These are phyloP conservation scores for Drosophila nebulosa DNA, from an alignment of 1,140 invertebrate genomes.

Conservation along the genomic window DNA sequence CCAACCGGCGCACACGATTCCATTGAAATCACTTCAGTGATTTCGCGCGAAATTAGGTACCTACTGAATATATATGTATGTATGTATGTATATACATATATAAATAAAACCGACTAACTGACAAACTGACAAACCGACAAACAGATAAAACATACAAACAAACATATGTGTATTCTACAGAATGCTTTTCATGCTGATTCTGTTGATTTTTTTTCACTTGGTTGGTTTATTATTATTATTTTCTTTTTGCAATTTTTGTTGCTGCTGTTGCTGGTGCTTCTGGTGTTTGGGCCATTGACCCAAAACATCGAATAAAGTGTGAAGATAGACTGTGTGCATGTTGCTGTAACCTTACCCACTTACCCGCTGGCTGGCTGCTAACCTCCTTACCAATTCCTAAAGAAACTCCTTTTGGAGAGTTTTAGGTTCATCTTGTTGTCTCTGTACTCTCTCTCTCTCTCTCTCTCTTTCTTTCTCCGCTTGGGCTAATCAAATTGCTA, in stretches of 20 bases:
- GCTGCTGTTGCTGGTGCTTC: too few relatives aligned
- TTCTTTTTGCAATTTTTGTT: not conserved
- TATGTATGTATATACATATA: too few relatives aligned
- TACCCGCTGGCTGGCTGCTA: not conserved
- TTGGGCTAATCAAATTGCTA: constrained; percentile 65
- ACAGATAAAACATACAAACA: not conserved
- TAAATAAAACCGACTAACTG: not conserved
- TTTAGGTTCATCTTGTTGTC: constrained; percentile 26
- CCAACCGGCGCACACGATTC: not conserved
- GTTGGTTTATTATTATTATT: not conserved
- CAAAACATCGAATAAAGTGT: not conserved
- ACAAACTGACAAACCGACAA: not conserved
- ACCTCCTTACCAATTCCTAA: not conserved
- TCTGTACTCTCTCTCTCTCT: not conserved
- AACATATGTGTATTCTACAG: constrained; percentile 19
- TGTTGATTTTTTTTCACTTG: constrained; percentile 25
- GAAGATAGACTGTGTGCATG: not conserved
- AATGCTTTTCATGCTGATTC: constrained; percentile 38
- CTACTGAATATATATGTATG: too few relatives aligned
- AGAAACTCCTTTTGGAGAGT: not conserved
- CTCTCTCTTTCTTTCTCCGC: not conserved
- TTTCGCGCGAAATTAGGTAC: not conserved
- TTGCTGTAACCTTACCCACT: not conserved
- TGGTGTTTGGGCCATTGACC: not conserved
- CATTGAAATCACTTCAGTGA: constrained; percentile 1